phyloP scores from a whole-genome alignment of 2,888 invertebrate genomes.

The Sialis lutaria region DNA sequence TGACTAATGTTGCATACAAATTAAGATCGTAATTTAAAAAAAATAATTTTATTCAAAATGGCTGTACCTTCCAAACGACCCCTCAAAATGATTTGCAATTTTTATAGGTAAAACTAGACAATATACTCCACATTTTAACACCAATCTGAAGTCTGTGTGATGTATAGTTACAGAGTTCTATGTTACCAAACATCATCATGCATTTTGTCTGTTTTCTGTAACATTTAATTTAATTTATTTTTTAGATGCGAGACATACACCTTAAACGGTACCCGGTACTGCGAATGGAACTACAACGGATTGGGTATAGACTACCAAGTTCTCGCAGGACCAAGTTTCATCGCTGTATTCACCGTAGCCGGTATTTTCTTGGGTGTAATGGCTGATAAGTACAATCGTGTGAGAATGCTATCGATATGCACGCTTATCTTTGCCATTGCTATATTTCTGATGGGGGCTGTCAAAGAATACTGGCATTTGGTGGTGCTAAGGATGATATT shows the following conservation, averaged over 20 bases:
- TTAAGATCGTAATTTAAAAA: too few species aligned
- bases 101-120: too few species aligned
- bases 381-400: conserved; percentile 64
- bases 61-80: too few species aligned
- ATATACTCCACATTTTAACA: too few species aligned
- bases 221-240: conserved; percentile 9
- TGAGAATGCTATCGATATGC: conserved; percentile 55
- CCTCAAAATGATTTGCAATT: too few species aligned
- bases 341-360: conserved; percentile 76
- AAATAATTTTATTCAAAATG: too few species aligned
- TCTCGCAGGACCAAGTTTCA: conserved; percentile 82
- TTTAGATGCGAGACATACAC: conserved; percentile 44
- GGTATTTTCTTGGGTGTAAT: conserved; percentile 72
- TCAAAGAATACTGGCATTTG: conserved; percentile 79
- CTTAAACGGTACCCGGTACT: conserved; percentile 56
- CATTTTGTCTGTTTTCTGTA: too few species aligned
- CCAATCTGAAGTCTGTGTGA: too few species aligned
- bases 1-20: too few species aligned
- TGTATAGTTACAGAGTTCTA: not conserved
- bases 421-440: conserved; percentile 68
- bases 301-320: conserved; percentile 84
- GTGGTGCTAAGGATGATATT: conserved; percentile 70
- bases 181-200: not conserved
- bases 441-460: conserved; percentile 69
- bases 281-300: conserved; percentile 88